Evolutionary conservation across 2,888 invertebrate species (phyloP).

Genomic region (Protonemura montana): DNA sequence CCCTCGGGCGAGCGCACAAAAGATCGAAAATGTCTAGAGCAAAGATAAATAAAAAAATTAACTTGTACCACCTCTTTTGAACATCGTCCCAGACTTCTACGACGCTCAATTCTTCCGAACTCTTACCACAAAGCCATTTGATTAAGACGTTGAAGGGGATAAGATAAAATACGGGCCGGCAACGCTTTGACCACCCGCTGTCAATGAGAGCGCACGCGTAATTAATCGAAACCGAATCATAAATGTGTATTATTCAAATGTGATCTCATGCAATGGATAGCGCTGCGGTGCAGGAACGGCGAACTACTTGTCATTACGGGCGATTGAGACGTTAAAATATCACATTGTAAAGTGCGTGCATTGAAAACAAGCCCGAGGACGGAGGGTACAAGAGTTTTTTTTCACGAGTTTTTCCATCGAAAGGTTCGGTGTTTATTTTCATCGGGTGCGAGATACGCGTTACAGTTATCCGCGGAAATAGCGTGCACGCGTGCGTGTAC

Average conservation of each 20-base stretch:
- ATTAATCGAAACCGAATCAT: not conserved
- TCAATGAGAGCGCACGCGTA: not conserved
- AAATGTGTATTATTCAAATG: not conserved
- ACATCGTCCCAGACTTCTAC: not conserved
- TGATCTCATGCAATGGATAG: not conserved
- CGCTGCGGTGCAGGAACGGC: not conserved
- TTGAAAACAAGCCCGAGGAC: not conserved
- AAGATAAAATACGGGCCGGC: not conserved
- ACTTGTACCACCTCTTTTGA: slow-evolving; percentile 16
- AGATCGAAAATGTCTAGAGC: slow-evolving; percentile 13
- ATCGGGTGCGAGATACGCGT: not conserved
- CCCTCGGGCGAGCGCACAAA: slow-evolving; percentile 10
- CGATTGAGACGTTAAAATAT: not conserved
- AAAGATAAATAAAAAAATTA: slow-evolving; percentile 24
- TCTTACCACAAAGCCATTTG: slow-evolving; percentile 1
- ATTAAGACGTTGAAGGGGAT: not conserved
- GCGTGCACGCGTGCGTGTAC: not conserved
- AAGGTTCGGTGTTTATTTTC: not conserved
- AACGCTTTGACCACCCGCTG: not conserved
- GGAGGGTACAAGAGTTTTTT: not conserved
- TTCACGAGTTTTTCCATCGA: not conserved
- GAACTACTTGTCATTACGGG: not conserved
- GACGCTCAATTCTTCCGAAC: not conserved
- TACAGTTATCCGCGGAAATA: not conserved
- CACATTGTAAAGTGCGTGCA: not conserved